Evolutionary conservation across 2,113 vertebrate genomes (phyloP).

Genomic region (Furnarius figulus): DNA sequence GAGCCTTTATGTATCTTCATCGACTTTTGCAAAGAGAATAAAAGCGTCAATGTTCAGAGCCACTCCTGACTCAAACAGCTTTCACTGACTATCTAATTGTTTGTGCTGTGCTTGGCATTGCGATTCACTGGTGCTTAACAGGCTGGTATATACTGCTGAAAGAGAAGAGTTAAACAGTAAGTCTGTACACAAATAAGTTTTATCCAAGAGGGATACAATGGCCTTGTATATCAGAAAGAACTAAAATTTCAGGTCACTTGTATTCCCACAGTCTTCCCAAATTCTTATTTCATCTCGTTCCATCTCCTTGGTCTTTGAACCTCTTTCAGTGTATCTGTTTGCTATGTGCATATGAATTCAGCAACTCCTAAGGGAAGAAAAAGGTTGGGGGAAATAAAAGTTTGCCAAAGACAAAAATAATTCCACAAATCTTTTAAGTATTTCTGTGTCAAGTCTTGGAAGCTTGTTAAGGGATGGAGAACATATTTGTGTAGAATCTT

Average conservation of each 20-base stretch:
- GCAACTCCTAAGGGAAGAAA: not conserved
- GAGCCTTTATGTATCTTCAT: not conserved
- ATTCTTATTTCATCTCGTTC: not conserved
- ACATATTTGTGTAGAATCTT: not conserved
- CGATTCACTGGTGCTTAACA: not conserved
- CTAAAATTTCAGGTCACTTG: not conserved
- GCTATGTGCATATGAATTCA: not conserved
- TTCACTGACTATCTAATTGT: not conserved
- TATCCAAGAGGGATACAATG: not conserved
- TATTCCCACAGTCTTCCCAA: not conserved
- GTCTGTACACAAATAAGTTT: not conserved
- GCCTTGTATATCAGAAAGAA: not conserved
- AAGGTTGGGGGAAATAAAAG: not conserved
- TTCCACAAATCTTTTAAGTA: not conserved
- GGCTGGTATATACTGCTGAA: not conserved
- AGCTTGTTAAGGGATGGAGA: not conserved
- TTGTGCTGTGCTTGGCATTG: not conserved
- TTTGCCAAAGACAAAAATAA: not conserved
- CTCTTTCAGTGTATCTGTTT: not conserved
- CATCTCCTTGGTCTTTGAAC: not conserved
- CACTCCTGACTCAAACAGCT: not conserved
- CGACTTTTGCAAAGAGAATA: not conserved
- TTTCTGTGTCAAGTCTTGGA: not conserved
- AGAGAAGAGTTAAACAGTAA: not conserved
- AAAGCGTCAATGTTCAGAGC: not conserved